Base-by-base conservation (phyloP, 2,888 invertebrate genomes). In the Bellardia pandia region DNA sequence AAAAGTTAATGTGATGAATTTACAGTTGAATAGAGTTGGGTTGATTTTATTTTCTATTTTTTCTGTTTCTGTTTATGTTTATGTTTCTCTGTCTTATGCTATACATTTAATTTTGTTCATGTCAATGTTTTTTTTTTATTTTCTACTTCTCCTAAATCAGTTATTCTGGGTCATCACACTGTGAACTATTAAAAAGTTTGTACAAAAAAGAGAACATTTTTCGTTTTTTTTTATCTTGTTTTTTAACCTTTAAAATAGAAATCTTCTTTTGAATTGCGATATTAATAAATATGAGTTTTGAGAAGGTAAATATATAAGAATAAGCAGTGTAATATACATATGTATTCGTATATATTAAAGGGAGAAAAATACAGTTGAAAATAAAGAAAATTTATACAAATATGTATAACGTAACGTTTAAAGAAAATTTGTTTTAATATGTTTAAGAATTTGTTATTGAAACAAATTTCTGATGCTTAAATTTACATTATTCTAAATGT, bases 1-100 rank as follows among this genome's bases (percentile, higher is more conserved):
- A 42, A 75, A 68, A 69, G 60, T 85, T 79, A 79, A 79, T 79
- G 66, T 85, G 33, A 75, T 79, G 68, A 69, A 74, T 53, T 79
- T 79, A 66, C 62, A 75, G 60, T 75, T 69, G 74, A 84, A 37
- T 72, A 23, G n/a, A 60, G 74, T 8, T 56, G 37, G 7, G 16
- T 51, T 71, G 33, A 9, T 71, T 53, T 71, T 40, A 23, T 69
- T 76, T 62, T 30, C 30, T 48, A 8, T 7, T 16, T 3, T 37
- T 56, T 33, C 42, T 51, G 4, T 45, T 66, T 42, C 14, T 30
- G 66, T 6, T 79, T 78, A 37, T 69, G 5, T 58, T 66, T 53
- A 33, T 11, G 9, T 53, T 11, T 51, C 68, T n/a, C n/a, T 23
- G 3, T 60, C 45, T 45, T 68, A 4, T 48, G 2, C 7, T 45